Conservation (phyloP, 2,797 vertebrate species). For the Sciurus vulgaris region DNA sequence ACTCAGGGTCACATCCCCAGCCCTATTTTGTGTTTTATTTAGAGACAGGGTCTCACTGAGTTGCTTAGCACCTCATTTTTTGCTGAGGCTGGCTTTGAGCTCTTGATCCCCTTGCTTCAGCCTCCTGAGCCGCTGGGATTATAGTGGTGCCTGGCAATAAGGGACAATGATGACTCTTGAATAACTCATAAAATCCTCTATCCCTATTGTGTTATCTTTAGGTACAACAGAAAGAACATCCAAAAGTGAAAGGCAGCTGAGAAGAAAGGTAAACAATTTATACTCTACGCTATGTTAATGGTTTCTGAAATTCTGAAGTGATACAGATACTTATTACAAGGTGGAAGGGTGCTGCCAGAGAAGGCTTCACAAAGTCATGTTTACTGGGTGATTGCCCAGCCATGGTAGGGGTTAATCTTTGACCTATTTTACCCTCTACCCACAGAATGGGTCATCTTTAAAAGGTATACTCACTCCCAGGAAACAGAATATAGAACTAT, state of each 20-base stretch:
- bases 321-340: background rate
- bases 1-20: too few relatives aligned
- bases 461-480: background rate
- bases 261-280: conserved; percentile 75
- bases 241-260: conserved; percentile 10
- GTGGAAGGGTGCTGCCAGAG: background rate
- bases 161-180: background rate
- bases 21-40: too few relatives aligned
- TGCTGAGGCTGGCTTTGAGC: too few relatives aligned
- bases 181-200: background rate
- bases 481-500: background rate
- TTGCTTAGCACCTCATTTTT: too few relatives aligned
- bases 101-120: too few relatives aligned
- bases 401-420: background rate
- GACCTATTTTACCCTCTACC: background rate
- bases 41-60: too few relatives aligned
- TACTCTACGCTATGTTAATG: background rate
- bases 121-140: too few relatives aligned
- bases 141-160: background rate
- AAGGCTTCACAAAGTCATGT: background rate
- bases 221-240: conserved; percentile 22
- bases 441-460: background rate
- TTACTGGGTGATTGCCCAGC: background rate
- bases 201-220: conserved; percentile 42
- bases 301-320: background rate